These are phyloP conservation scores for Trachythela sp. DNA, from an alignment of 64 coral and sea anemone species.

Conservation along the genomic window DNA sequence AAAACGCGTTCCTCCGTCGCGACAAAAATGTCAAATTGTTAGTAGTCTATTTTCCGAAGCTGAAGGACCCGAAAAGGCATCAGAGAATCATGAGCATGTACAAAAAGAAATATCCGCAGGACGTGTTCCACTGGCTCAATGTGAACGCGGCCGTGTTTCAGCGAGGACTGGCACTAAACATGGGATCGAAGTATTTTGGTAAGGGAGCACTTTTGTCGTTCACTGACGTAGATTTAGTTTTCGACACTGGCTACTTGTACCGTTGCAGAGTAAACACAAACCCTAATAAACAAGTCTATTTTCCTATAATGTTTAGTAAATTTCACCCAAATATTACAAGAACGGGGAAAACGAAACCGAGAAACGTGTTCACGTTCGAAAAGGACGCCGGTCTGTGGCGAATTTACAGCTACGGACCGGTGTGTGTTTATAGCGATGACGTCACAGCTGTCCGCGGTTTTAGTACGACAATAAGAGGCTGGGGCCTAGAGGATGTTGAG, in stretches of 20 bases:
- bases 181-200: not conserved
- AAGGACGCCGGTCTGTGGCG: constrained; percentile 3
- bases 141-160: not conserved
- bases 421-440: constrained; percentile 9
- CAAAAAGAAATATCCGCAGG: constrained; percentile 1
- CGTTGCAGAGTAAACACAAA: not conserved
- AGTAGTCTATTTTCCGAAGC: not conserved
- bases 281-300: not conserved
- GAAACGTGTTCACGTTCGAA: not conserved
- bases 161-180: not conserved
- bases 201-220: not conserved
- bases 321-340: constrained; percentile 17
- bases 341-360: not conserved
- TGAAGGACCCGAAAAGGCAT: not conserved
- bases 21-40: constrained; percentile 6
- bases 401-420: not conserved
- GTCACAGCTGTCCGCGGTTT: not conserved
- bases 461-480: constrained; percentile 1
- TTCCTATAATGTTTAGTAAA: constrained; percentile 21
- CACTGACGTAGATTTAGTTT: not conserved
- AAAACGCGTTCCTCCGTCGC: not conserved
- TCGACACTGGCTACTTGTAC: not conserved
- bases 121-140: not conserved
- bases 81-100: not conserved
- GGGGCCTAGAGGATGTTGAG: constrained; percentile 8